A percentile compares a stretch with the other conserved stretches of the same genome.
Evolutionary conservation across 2,888 invertebrate species (phyloP).

Genomic region (Leucozona laternaria): DNA sequence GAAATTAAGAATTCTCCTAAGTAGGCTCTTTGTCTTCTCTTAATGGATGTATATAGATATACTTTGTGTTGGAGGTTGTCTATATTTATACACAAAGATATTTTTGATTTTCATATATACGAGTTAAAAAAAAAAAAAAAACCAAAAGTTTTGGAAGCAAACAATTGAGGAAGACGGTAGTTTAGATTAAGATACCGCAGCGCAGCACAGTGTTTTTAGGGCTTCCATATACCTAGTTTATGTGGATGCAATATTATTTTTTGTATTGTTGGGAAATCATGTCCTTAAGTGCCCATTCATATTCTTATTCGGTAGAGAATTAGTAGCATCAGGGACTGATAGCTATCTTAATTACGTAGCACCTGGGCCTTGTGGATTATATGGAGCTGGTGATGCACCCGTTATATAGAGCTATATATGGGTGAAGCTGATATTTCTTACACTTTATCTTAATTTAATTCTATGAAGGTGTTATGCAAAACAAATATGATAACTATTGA

Average conservation of each 20-base stretch:
- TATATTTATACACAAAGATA: neutral
- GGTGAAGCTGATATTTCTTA: neutral
- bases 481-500: slow-evolving; percentile 9
- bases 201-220: neutral
- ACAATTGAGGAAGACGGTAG: slow-evolving; percentile 37
- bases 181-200: slow-evolving; percentile 37
- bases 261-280: slow-evolving; percentile 25
- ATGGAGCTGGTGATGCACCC: neutral
- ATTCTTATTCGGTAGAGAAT: slow-evolving; percentile 27
- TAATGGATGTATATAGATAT: slow-evolving; percentile 16
- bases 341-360: slow-evolving; percentile 25
- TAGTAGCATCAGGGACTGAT: slow-evolving; percentile 25
- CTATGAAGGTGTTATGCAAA: slow-evolving; percentile 39
- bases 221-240: neutral
- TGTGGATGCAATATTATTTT: slow-evolving; percentile 1
- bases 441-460: slow-evolving; percentile 10
- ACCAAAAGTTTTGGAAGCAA: neutral
- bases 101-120: neutral
- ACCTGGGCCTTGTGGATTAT: neutral
- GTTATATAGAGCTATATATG: neutral
- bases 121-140: neutral
- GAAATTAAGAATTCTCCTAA: slow-evolving; percentile 24
- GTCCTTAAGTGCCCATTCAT: slow-evolving; percentile 36
- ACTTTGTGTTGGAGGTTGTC: slow-evolving; percentile 6
- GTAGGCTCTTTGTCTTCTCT: slow-evolving; percentile 22